phyloP scores from a whole-genome alignment of 2,113 vertebrate species.

The Urocitellus parryii region DNA sequence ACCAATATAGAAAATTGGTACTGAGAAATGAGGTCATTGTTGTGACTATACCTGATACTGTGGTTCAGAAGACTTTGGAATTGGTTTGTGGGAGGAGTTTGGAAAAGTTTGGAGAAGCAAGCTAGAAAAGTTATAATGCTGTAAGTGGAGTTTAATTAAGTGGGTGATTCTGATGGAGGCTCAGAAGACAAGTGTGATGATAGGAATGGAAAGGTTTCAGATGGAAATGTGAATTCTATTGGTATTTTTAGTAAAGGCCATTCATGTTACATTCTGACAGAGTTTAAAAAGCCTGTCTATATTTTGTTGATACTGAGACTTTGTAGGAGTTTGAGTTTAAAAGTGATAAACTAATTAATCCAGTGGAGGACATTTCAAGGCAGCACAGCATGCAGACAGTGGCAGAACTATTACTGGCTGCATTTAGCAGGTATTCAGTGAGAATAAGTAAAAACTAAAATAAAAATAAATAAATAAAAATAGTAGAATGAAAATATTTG shows the following conservation, averaged over 20 bases:
- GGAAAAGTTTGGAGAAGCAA: neutral
- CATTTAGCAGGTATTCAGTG: neutral
- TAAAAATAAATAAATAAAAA: neutral
- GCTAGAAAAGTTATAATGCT: neutral
- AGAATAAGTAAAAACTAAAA: neutral
- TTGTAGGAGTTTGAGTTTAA: neutral
- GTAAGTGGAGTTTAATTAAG: neutral
- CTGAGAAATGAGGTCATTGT: neutral
- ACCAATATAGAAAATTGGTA: neutral
- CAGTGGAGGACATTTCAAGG: neutral
- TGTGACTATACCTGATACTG: neutral
- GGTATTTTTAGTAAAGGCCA: neutral
- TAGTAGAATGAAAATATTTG: neutral
- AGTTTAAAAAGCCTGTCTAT: neutral
- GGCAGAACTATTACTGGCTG: neutral
- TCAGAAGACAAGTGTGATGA: neutral
- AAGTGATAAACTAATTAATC: neutral
- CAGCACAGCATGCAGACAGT: neutral
- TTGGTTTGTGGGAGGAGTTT: neutral
- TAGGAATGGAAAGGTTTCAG: neutral
- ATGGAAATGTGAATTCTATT: neutral
- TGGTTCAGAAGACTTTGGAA: neutral
- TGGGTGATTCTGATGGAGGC: neutral
- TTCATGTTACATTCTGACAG: neutral
- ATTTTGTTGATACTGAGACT: neutral